phyloP scores from a whole-genome alignment of 2,888 invertebrate species.

The Mesochorus sp. region DNA sequence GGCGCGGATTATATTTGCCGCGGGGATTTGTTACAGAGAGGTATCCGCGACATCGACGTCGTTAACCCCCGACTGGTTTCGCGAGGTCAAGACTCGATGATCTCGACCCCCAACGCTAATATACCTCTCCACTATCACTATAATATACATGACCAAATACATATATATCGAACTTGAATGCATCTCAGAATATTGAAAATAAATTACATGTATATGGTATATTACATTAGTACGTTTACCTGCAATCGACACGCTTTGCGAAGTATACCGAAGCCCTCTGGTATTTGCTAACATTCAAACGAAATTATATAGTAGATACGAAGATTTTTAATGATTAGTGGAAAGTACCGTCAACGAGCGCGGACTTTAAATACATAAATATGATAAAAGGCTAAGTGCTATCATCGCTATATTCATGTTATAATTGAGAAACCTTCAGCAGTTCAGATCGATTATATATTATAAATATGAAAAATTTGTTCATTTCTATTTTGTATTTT shows the following conservation, averaged over 20 bases:
- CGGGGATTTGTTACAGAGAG: constrained; percentile 39
- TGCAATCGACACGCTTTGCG: not conserved
- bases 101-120: constrained; percentile 57
- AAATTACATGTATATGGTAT: constrained; percentile 30
- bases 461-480: too few relatives aligned
- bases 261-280: not conserved
- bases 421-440: not conserved
- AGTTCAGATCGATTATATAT: too few relatives aligned
- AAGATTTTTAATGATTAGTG: constrained; percentile 13
- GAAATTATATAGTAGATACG: not conserved
- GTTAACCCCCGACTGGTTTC: constrained; percentile 64
- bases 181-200: constrained; percentile 39
- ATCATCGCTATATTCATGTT: not conserved
- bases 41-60: constrained; percentile 56
- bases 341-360: not conserved
- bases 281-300: not conserved
- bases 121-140: constrained; percentile 23
- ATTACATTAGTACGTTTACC: constrained; percentile 1
- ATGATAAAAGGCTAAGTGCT: constrained; percentile 2
- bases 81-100: constrained; percentile 57
- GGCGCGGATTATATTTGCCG: constrained; percentile 34
- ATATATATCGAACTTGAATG: constrained; percentile 18
- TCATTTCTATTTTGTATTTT: too few relatives aligned
- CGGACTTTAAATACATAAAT: not conserved
- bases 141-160: not conserved